Evolutionary conservation across 1,140 invertebrate genomes (phyloP).

Genomic region (Ladona fulva): DNA sequence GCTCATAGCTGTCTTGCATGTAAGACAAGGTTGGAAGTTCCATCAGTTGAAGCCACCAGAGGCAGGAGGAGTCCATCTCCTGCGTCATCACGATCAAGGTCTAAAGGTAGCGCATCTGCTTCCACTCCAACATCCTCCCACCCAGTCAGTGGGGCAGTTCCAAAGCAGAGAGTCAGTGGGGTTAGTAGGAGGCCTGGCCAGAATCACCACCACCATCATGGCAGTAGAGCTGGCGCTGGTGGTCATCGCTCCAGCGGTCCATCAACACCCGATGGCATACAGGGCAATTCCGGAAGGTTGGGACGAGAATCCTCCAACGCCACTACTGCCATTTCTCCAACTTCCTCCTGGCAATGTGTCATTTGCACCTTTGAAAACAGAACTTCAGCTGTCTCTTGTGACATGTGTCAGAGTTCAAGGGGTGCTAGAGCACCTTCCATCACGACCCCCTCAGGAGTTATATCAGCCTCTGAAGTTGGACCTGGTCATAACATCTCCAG

Average conservation of each 20-base stretch:
- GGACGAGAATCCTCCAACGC: background rate
- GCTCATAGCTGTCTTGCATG: constrained; percentile 67
- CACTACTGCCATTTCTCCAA: background rate
- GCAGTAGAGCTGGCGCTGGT: constrained; percentile 21
- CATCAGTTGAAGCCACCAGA: background rate
- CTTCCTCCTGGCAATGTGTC: constrained; percentile 59
- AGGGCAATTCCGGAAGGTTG: background rate
- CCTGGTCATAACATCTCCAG: background rate
- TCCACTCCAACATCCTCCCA: background rate
- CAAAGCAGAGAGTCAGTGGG: constrained; percentile 26
- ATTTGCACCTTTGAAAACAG: constrained; percentile 74
- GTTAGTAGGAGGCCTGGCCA: background rate
- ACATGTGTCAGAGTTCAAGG: constrained; percentile 68
- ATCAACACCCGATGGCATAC: background rate
- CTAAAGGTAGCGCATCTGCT: background rate
- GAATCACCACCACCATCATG: background rate
- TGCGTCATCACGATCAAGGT: background rate
- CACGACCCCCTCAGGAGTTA: background rate
- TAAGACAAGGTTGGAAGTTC: constrained; percentile 43
- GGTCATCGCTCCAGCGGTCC: constrained; percentile 9
- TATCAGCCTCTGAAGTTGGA: background rate
- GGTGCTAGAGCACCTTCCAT: constrained; percentile 13
- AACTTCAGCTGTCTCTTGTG: constrained; percentile 56
- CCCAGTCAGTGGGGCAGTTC: constrained; percentile 27
- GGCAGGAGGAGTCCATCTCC: constrained; percentile 25